A percentile compares a stretch with the other conserved stretches of the same genome.
Conservation (phyloP, 2,113 vertebrate species). For the Ginglymostoma cirratum region DNA sequence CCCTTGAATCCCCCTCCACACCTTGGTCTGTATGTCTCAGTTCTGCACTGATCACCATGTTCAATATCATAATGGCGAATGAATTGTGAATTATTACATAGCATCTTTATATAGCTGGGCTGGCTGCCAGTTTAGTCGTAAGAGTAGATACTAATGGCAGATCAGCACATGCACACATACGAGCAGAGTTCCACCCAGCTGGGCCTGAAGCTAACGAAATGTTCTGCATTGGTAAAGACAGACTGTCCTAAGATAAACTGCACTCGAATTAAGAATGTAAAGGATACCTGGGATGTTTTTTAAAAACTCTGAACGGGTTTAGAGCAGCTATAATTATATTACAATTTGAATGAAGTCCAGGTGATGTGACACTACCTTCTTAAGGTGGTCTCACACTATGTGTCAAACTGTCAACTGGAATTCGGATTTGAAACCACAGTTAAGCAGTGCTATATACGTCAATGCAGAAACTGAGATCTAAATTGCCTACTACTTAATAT, state of each 20-base stretch:
- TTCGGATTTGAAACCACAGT: not conserved
- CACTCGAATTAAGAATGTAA: not conserved
- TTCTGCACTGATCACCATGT: not conserved
- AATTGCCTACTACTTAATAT: not conserved
- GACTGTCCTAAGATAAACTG: not conserved
- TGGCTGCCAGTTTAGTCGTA: not conserved
- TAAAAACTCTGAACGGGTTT: not conserved
- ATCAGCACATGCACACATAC: not conserved
- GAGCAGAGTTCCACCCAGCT: not conserved
- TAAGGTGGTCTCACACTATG: not conserved
- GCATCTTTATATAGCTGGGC: not conserved
- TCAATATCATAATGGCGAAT: not conserved
- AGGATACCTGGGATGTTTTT: not conserved
- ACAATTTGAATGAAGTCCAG: not conserved
- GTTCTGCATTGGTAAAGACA: not conserved
- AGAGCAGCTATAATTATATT: not conserved
- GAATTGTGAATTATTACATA: not conserved
- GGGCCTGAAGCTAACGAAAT: not conserved
- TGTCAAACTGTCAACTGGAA: not conserved
- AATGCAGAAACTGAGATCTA: not conserved
- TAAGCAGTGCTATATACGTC: not conserved
- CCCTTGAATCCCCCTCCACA: not conserved
- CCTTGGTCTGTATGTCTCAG: not conserved
- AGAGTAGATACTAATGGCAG: not conserved
- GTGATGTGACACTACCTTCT: not conserved